These are phyloP conservation scores for Valencia hispanica DNA, from an alignment of 2,797 vertebrate genomes.

Conservation along the genomic window DNA sequence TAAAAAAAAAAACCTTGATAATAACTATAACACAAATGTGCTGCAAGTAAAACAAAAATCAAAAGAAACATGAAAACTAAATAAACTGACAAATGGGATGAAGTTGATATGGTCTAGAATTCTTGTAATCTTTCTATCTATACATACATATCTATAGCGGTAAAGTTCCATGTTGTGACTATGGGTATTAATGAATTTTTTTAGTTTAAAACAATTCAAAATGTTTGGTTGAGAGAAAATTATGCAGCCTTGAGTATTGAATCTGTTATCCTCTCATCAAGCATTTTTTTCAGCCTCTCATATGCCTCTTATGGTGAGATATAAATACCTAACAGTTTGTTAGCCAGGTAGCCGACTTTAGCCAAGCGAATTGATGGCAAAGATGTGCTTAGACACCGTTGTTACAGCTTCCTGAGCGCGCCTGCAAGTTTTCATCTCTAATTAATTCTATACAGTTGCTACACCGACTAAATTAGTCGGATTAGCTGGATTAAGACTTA, in stretches of 20 bases:
- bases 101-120: not conserved
- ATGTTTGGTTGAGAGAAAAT: conserved; percentile 22
- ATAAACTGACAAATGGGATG: not conserved
- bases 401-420: not conserved
- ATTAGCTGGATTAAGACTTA: not conserved
- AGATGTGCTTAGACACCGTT: not conserved
- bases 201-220: conserved; percentile 48
- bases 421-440: not conserved
- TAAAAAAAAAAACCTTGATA: conserved; percentile 15
- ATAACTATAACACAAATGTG: conserved; percentile 37
- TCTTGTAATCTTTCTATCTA: not conserved
- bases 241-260: conserved; percentile 41
- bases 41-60: conserved; percentile 18
- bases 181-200: not conserved
- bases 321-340: not conserved
- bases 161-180: not conserved
- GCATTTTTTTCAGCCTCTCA: not conserved
- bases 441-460: not conserved
- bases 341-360: not conserved
- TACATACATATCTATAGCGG: not conserved
- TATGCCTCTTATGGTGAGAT: not conserved
- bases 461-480: not conserved
- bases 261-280: not conserved
- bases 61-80: conserved; percentile 18
- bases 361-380: not conserved